phyloP scores from a whole-genome alignment of 2,888 invertebrate genomes.

The Cyclophora albipunctata region DNA sequence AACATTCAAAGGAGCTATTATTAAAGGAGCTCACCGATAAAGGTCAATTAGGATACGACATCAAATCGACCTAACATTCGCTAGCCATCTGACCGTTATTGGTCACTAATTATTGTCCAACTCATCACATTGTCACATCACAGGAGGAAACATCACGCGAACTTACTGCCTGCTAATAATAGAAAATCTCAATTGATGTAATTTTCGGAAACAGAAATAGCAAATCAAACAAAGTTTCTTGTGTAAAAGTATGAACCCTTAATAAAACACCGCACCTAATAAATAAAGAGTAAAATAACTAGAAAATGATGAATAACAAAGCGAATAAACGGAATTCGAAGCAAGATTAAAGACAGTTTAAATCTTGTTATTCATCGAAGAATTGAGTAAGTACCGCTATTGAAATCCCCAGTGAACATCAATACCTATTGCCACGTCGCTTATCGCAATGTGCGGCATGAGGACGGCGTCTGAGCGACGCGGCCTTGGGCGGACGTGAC shows the following conservation, averaged over 20 bases:
- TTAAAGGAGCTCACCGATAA: conserved; percentile 48
- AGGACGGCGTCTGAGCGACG: conserved; percentile 26
- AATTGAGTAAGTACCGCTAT: conserved; percentile 60
- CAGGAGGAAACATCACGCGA: too few relatives aligned
- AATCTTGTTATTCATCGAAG: conserved; percentile 64
- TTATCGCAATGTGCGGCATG: conserved; percentile 59
- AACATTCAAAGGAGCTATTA: conserved; percentile 59
- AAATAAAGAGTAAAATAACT: too few relatives aligned
- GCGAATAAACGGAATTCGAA: conserved; percentile 27
- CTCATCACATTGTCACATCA: conserved; percentile 10
- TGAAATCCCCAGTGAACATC: conserved; percentile 67
- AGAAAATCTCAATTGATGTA: too few relatives aligned
- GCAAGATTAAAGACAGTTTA: conserved; percentile 47
- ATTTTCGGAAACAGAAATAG: too few relatives aligned
- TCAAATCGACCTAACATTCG: conserved; percentile 25
- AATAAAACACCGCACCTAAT: too few relatives aligned
- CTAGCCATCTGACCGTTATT: conserved; percentile 27
- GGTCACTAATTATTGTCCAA: conserved; percentile 35
- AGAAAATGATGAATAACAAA: too few relatives aligned
- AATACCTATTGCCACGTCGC: conserved; percentile 71
- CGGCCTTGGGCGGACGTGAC: conserved; percentile 10
- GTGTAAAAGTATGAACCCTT: too few relatives aligned
- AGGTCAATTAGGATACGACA: conserved; percentile 55
- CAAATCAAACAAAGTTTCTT: too few relatives aligned
- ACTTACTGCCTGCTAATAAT: too few relatives aligned